Evolutionary conservation across 2,888 invertebrate species (phyloP), one percentile per base, ranked within the genome.

Genomic region (Latheticus oryzae): DNA sequence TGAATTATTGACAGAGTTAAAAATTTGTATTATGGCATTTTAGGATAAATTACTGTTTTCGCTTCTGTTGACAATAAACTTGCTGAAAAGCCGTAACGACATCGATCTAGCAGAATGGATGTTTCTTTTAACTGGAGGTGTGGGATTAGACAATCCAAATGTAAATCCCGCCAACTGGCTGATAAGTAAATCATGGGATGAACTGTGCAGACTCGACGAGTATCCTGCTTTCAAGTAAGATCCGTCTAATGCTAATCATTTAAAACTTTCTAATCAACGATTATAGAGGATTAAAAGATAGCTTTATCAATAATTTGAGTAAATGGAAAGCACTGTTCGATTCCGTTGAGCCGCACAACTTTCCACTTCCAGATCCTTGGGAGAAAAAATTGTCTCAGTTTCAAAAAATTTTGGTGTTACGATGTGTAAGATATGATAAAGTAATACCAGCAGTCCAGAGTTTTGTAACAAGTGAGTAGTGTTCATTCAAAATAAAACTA

Each of bases 41-140:
- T 72, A 92, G 86, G 95, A 97, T 77, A 96, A 97, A 80, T 81
- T 96, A 45, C 84, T 97, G 42, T 96, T 96, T 79, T 93, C 92
- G 5, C 78, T 94, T 55, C 76, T 92, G 62, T 79, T 93, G 63
- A 83, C 87, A 7, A 82, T 91, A 19, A 93, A 93, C 70, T 79
- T 90, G 79, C 77, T 85, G 56, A 84, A 83, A 67, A 83, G 85
- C 40, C 82, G 84, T 9, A 80, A 82, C n/a, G 74, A 81, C 30
- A 76, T 91, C 43, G 83, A 87, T 57, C 75, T 82, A 24, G 69
- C 80, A 0, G 88, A 94, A 73, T 95, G 95, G 86, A 84, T 92
- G 82, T 96, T 95, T 77, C 78, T 97, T 11, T 74, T 97, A 63
- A 95, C 93, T 0, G 95, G 95, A 16, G 95, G 93, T 26, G 85